Evolutionary conservation across 2,797 vertebrate species (phyloP).

Genomic region (Onychomys leucogaster): DNA sequence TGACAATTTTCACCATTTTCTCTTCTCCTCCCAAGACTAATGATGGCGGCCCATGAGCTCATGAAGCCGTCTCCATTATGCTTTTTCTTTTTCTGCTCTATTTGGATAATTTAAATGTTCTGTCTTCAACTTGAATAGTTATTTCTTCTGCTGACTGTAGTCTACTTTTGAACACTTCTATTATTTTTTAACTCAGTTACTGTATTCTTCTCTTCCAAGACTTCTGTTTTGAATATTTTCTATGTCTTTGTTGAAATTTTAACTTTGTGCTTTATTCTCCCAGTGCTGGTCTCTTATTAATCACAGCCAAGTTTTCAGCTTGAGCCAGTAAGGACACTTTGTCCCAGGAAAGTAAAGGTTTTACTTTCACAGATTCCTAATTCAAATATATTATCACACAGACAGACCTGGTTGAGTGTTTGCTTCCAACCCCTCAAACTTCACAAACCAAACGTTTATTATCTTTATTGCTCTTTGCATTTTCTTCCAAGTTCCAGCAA

Average conservation of each 20-base stretch:
- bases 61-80: background rate
- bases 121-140: background rate
- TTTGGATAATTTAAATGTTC: background rate
- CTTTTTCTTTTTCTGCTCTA: background rate
- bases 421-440: fast-evolving
- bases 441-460: background rate
- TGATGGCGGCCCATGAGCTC: background rate
- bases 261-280: background rate
- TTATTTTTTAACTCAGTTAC: background rate
- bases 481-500: background rate
- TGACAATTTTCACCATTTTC: background rate
- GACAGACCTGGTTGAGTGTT: background rate
- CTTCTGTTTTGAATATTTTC: background rate
- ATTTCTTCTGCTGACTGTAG: background rate
- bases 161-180: background rate
- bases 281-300: background rate
- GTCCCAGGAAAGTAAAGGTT: background rate
- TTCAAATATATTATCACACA: background rate
- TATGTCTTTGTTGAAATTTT: background rate
- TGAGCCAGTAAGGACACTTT: background rate
- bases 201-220: background rate
- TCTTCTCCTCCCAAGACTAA: background rate
- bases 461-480: background rate
- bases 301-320: background rate
- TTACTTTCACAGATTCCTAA: background rate